Evolutionary conservation across 2,888 invertebrate genomes (phyloP), one percentile per base, ranked within the genome.

Genomic region (Pheosia gnoma): DNA sequence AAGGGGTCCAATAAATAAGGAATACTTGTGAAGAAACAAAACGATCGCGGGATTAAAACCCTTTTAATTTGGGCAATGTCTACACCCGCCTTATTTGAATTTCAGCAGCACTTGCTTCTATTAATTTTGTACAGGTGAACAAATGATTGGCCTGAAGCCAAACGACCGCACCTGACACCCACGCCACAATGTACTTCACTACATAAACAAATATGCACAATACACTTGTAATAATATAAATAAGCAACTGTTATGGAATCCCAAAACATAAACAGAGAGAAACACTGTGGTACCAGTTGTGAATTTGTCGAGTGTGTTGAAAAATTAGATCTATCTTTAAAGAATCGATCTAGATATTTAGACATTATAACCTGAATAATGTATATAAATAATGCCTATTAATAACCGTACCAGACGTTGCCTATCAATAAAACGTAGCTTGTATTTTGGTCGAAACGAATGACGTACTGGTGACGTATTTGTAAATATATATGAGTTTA

Each of bases 91-190:
- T 75, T 77, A 72, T 67, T 70, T 74, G 78, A 75, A 77, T 75
- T 79, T 76, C 70, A 75, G 72, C 67, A 74, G 73, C 74, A 77
- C 82, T 83, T 80, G 78, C 64, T 77, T 76, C 82, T 78, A 84
- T 86, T 81, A 80, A 80, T 85, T 83, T 77, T 77, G 80, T 82
- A 86, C 89, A 91, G 89, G 90, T 91, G 87, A 91, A 84, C 82
- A 79, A 86, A 82, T 85, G 83, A 84, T 90, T 93, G 92, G 93
- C 88, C 66, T 63, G 62, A 70, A 76, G 88, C 92, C 93, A 93
- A 83, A 81, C 74, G 80, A 78, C 78, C 78, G 79, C 83, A 81
- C 83, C 77, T 75, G 66, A 78, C 87, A 71, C 89, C 88, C 82
- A 90, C 92, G 79, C 81, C 68, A 65, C 62, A 67, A 71, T 82